Evolutionary conservation across 2,888 invertebrate genomes (phyloP).

Genomic region (Candidula unifasciata): DNA sequence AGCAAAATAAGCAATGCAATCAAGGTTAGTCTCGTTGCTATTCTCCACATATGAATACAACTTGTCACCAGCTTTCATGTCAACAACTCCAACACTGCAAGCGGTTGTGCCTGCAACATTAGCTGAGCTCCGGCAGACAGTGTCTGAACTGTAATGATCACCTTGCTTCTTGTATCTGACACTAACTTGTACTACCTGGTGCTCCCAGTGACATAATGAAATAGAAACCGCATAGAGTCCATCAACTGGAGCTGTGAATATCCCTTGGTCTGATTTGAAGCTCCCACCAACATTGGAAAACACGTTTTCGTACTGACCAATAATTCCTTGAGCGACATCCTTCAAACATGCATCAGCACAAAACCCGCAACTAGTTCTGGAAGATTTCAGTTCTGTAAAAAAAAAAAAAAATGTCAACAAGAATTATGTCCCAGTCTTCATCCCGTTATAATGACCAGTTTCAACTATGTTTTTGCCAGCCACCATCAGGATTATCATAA

Average conservation of each 20-base stretch:
- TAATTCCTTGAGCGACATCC: no score
- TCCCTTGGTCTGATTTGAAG: neutral
- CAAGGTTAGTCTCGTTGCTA: neutral
- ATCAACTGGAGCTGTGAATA: neutral
- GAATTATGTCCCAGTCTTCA: no score
- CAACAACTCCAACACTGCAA: neutral
- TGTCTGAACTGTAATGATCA: rapidly evolving
- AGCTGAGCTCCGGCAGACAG: neutral
- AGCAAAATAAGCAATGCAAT: rapidly evolving
- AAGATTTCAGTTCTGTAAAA: no score
- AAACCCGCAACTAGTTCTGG: no score
- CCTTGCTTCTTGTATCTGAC: neutral
- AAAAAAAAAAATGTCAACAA: no score
- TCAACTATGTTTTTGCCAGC: no score
- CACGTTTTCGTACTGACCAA: no score
- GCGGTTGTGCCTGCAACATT: neutral
- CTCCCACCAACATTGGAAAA: neutral
- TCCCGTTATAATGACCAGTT: no score
- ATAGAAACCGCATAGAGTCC: neutral
- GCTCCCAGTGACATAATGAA: neutral
- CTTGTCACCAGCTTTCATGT: neutral
- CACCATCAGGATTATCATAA: no score
- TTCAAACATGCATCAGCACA: no score
- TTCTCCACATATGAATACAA: neutral
- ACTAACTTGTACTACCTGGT: neutral